phyloP scores from a whole-genome alignment of 1,140 invertebrate species.

The Archegozetes longisetosus region DNA sequence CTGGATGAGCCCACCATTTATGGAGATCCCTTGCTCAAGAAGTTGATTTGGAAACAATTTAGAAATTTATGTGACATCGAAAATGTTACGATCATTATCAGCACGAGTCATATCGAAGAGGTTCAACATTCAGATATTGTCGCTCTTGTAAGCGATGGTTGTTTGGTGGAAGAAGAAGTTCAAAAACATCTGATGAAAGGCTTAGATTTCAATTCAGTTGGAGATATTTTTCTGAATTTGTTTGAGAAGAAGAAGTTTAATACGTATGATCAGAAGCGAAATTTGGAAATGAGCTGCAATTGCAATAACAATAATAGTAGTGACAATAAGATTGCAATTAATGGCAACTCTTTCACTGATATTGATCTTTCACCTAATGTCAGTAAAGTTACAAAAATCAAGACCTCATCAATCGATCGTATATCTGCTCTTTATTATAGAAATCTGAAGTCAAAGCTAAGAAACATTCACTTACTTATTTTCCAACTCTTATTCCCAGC shows the following conservation, averaged over 20 bases:
- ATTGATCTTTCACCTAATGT: background rate
- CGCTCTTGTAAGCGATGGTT: conserved; percentile 77
- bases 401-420: background rate
- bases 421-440: conserved; percentile 3
- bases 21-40: conserved; percentile 5
- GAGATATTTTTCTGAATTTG: background rate
- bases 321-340: no score
- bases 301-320: background rate
- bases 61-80: conserved; percentile 53
- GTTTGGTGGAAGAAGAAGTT: conserved; percentile 42
- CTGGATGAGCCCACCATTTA: conserved; percentile 12
- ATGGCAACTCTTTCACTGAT: no score
- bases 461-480: conserved; percentile 23
- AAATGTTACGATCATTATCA: conserved; percentile 75
- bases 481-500: conserved; percentile 82
- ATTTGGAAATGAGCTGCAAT: background rate
- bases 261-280: background rate
- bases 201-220: background rate
- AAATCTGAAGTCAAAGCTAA: conserved; percentile 7
- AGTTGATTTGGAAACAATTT: conserved; percentile 66
- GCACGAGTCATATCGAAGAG: conserved; percentile 87
- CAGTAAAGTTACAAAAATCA: background rate
- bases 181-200: background rate
- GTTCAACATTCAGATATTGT: conserved; percentile 71
- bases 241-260: no score